Evolutionary conservation across 2,113 vertebrate genomes (phyloP).

Genomic region (Xyrauchen texanus): DNA sequence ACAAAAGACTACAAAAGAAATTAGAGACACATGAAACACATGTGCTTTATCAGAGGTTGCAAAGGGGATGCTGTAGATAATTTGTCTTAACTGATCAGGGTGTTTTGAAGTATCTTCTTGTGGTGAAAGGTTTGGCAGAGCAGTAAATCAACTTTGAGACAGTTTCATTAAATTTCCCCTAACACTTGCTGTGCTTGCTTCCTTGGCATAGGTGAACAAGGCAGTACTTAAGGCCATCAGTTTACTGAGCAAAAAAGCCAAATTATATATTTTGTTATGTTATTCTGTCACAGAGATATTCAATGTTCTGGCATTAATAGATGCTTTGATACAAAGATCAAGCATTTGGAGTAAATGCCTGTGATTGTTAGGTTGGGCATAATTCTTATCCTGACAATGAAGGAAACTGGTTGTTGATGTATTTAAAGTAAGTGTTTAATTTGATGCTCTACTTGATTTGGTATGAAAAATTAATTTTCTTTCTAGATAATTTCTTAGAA

Average conservation of each 20-base stretch:
- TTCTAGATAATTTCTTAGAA: conserved; percentile 18
- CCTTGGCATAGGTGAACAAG: neutral
- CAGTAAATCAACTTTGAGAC: neutral
- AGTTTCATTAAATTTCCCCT: conserved; percentile 6
- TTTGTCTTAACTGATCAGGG: neutral
- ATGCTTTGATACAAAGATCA: neutral
- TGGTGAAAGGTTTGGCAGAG: neutral
- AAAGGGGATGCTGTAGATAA: neutral
- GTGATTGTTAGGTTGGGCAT: conserved; percentile 6
- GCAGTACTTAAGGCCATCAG: neutral
- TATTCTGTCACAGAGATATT: neutral
- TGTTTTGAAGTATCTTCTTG: neutral
- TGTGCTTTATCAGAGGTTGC: conserved; percentile 1
- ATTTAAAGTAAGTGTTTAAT: conserved; percentile 13
- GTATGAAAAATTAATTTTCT: conserved; percentile 26
- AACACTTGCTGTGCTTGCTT: neutral
- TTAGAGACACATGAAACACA: conserved; percentile 20
- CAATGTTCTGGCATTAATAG: conserved; percentile 7
- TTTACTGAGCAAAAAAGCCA: neutral
- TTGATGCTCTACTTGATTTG: conserved; percentile 18
- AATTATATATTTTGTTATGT: neutral
- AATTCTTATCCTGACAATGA: conserved; percentile 19
- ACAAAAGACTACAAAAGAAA: neutral
- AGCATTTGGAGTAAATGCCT: neutral
- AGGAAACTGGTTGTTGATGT: conserved; percentile 11